A percentile compares a stretch with the other conserved stretches of the same genome.
Evolutionary conservation across 2,797 vertebrate genomes (phyloP).

Genomic region (Channa striata): DNA sequence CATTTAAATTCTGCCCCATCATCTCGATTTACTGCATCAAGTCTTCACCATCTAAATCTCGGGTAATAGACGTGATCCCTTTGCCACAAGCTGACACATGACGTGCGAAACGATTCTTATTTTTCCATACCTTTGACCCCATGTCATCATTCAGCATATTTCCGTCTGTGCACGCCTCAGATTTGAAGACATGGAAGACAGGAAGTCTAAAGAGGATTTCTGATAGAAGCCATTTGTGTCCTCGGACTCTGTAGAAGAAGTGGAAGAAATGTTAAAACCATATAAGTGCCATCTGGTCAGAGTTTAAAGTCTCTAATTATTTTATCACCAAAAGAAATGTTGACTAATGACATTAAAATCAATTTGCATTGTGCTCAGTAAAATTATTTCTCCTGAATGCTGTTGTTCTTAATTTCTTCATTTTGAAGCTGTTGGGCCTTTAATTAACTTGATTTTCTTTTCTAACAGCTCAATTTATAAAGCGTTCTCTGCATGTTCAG

Average conservation of each 20-base stretch:
- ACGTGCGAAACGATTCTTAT: slow-evolving; percentile 37
- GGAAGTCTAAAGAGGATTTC: slow-evolving; percentile 29
- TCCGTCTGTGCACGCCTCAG: slow-evolving; percentile 21
- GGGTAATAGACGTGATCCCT: slow-evolving; percentile 56
- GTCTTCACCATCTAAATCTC: slow-evolving; percentile 28
- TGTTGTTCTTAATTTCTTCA: slow-evolving; percentile 28
- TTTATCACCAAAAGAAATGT: slow-evolving; percentile 6
- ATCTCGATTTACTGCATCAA: slow-evolving; percentile 22
- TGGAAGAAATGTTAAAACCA: slow-evolving; percentile 13
- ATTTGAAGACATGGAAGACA: slow-evolving; percentile 35
- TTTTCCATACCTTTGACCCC: slow-evolving; percentile 45
- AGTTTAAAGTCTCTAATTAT: slow-evolving; percentile 25
- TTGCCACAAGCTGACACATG: slow-evolving; percentile 35
- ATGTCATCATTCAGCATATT: slow-evolving; percentile 53
- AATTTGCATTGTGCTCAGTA: slow-evolving; percentile 16
- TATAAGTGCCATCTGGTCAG: slow-evolving; percentile 7
- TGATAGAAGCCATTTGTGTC: slow-evolving; percentile 21
- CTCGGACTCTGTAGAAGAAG: slow-evolving; percentile 23
- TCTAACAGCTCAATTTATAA: background rate
- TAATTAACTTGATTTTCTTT: slow-evolving; percentile 35
- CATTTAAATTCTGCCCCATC: slow-evolving; percentile 16
- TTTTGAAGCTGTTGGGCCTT: slow-evolving; percentile 15
- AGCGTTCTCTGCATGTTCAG: slow-evolving; percentile 7
- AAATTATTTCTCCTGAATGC: background rate
- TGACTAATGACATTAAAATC: slow-evolving; percentile 1